Base-by-base conservation (phyloP, 2,888 invertebrate species). In the Patella pellucida region DNA sequence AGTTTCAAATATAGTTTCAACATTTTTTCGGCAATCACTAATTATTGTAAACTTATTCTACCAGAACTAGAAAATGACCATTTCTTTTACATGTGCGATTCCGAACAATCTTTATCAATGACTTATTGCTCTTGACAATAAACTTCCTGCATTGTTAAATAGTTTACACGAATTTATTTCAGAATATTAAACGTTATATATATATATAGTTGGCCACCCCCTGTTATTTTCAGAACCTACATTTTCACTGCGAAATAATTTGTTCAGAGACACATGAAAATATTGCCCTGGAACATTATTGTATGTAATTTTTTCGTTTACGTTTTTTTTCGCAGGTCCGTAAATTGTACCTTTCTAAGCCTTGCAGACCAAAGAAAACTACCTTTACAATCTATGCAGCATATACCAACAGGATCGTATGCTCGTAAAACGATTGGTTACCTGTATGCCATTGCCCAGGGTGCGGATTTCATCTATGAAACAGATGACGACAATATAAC, bases 401-500 rank as follows among this genome's bases (percentile, higher is more conserved):
- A 3, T 15, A 27, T 74, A 16, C 77, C 77, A 2, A 70, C 67
- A 41, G 19, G 69, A 56, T 71, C 71, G 15, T 77, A 77, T 52
- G 56, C 74, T 3, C 51, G 77, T 52, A 74, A 74, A 41, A 72
- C 68, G 15, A 23, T 77, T 16, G 77, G 77, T 3, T 77, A 77
- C 27, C 72, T 77, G 12, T 77, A 62, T 52, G 77, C 77, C 19
- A 74, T 77, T 27, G 62, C 72, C 14, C 71, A 74, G n/a, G 77
- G 77, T 14, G 77, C 77, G 9, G 69, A 74, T 41, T 27, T 77
- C n/a, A 77, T 77, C 15, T 77, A 77, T 19, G 72, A 74, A 62
- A 77, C 77, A 23, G 77, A 77, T 62, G 77, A 77, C 52, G 74
- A 77, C 69, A 74, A 77, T 67, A 54, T 75, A 23, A 75, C 78